A percentile compares a stretch with the other conserved stretches of the same genome.
These are phyloP conservation scores for Epiblema foenella DNA, from an alignment of 2,888 invertebrate species.

Conservation along the genomic window DNA sequence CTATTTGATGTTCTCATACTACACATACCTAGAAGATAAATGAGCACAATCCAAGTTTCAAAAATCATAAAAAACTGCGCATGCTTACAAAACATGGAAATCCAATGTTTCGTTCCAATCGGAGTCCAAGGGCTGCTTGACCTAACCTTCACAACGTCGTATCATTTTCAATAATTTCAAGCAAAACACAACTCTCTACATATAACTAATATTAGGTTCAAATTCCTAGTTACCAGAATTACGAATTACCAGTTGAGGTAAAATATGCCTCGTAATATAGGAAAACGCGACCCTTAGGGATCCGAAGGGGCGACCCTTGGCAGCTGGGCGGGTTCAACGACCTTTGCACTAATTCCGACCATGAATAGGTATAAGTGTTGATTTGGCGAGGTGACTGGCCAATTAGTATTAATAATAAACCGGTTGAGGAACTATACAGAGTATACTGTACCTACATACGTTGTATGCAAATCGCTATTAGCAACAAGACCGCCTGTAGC, in stretches of 20 bases:
- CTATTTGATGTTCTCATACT: no score
- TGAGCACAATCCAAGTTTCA: no score
- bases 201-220: not conserved
- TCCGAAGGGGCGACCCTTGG: slow-evolving; percentile 42
- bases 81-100: slow-evolving; percentile 25
- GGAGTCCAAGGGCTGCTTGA: slow-evolving; percentile 19
- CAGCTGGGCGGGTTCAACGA: slow-evolving; percentile 68
- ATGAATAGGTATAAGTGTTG: slow-evolving; percentile 43
- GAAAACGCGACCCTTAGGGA: slow-evolving; percentile 40
- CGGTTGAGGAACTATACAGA: slow-evolving; percentile 7
- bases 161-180: not conserved
- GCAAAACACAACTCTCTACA: not conserved
- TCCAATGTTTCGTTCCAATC: slow-evolving; percentile 21
- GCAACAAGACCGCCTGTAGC: slow-evolving; percentile 8
- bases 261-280: slow-evolving; percentile 12
- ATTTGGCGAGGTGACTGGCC: slow-evolving; percentile 6
- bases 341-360: slow-evolving; percentile 68
- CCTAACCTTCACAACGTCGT: not conserved
- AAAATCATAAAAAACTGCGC: slow-evolving; percentile 20
- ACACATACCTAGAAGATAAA: no score
- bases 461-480: slow-evolving; percentile 4
- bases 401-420: not conserved
- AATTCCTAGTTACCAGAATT: not conserved
- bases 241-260: not conserved
- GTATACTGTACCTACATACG: not conserved